Base-by-base conservation (phyloP, 2,797 vertebrate genomes). In the Holocentrus rufus region DNA sequence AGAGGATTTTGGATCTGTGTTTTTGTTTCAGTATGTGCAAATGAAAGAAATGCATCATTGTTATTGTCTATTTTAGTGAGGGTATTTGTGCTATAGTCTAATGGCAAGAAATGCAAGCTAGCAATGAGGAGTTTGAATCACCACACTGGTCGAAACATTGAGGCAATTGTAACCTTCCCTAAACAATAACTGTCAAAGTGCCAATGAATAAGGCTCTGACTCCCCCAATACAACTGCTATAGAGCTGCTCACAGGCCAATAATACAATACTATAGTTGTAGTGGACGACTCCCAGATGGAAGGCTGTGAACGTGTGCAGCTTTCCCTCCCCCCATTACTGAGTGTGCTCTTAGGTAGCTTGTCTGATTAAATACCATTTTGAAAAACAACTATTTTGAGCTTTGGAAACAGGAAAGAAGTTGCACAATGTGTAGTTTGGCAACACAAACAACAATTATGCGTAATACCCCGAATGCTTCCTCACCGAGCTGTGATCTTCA, bases 321-420 rank as follows among this genome's bases (percentile, higher is more conserved):
- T 1, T 10, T 25, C 15, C 57, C 65, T 50, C 65, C 50, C 61
- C 52, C 6, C 1, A 31, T 60, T 31, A 53, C 17, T 46, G n/a
- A 61, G 7, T 49, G 39, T 71, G 20, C 55, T 53, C 11, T 22
- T 50, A 55, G 52, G 4, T 15, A 18, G 27, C 6, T 27, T 55
- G 4, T 5, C 15, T 30, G 14, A 8, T 14, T 55, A 7, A 14
- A 15, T 5, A 30, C 2, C 6, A 2, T 2, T 27, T 25, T 50
- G 47, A 55, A 55, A 44, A 20, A 27, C 55, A 11, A 5, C 55
- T 22, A 5, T 27, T 65, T 60, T 1, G 1, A 3, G 30, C 20
- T 62, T 54, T 73, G 3, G 22, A 56, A 79, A 72, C 69, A 73
- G 47, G 61, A 79, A 69, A 69, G 30, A 18, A 0, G 25, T 75